Base-by-base conservation (phyloP, 2,113 vertebrate genomes). In the Saguinus imperator region DNA sequence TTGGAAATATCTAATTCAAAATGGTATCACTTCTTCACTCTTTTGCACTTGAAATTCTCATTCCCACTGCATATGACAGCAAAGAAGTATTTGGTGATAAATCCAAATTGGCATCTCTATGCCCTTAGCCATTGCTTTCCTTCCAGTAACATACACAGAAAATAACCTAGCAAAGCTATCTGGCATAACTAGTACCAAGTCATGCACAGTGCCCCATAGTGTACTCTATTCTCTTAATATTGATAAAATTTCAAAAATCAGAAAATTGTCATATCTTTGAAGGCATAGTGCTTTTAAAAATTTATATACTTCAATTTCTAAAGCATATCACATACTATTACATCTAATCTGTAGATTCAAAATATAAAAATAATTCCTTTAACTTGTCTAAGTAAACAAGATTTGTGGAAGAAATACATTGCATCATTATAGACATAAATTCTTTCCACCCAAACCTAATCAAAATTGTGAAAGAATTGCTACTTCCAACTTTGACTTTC, bases 31-130 rank as follows among this genome's bases (percentile, higher is more conserved):
- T 94, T 91, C 35, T 89, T 88, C 32, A 89, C 37, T 43, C 27
- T 58, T 92, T 91, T 84, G 52, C 70, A 45, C 70, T 50, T 95
- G 64, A 91, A 95, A 77, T 72, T 82, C 66, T 87, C 43, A 87
- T 48, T 70, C 45, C 58, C 84, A 18, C 50, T 68, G 64, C 27
- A 32, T 7, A 9, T 58, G 85, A 72, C 25, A 79, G 14, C 83
- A 91, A 72, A 37, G 50, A 83, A 43, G 66, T 14, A 77, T 64
- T 76, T 75, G 84, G 6, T 89, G 35, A 85, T 8, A 61, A 58
- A 40, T 85, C 72, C 64, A 80, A 88, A 88, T 0, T 25, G 32
- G 32, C 8, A 40, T 76, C n/a, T 64, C 52, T 80, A 20, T 32
- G 88, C 14, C 29, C 5, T 3, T 94, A 87, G 52, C 37, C 29